phyloP scores from a whole-genome alignment of 2,797 vertebrate genomes.

The Sylvilagus floridanus region DNA sequence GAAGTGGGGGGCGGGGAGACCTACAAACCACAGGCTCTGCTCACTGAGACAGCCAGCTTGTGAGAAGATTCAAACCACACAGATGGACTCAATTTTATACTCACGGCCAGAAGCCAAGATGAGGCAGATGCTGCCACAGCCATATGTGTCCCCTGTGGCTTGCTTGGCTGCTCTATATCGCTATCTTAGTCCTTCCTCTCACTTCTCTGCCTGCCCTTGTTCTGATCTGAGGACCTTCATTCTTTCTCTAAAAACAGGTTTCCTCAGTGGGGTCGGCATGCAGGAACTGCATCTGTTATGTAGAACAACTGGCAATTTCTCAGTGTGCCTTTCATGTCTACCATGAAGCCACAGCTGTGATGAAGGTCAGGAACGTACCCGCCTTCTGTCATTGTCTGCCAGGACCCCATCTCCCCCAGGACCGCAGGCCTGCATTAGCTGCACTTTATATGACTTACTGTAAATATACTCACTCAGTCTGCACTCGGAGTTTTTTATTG shows the following conservation, averaged over 20 bases:
- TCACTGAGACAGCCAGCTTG: neutral
- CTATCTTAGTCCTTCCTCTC: neutral
- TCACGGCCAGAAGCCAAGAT: rapidly evolving
- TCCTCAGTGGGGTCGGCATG: neutral
- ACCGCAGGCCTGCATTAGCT: neutral
- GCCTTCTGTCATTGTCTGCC: no score
- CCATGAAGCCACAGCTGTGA: neutral
- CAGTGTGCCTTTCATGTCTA: neutral
- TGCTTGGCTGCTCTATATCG: neutral
- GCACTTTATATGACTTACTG: neutral
- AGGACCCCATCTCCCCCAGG: neutral
- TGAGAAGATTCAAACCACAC: neutral
- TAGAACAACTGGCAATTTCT: neutral
- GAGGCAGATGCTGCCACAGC: neutral
- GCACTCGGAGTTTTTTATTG: neutral
- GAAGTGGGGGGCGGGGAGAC: no score
- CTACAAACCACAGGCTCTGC: neutral
- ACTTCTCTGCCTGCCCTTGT: neutral
- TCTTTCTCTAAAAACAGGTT: neutral
- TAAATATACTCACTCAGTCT: no score
- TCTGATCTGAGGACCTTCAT: neutral
- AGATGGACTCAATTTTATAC: neutral
- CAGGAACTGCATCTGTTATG: neutral
- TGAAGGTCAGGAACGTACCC: neutral
- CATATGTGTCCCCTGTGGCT: no score